Evolutionary conservation across 1,140 invertebrate species (phyloP), one percentile per base, ranked within the genome.

Genomic region (Drosophila sp.): DNA sequence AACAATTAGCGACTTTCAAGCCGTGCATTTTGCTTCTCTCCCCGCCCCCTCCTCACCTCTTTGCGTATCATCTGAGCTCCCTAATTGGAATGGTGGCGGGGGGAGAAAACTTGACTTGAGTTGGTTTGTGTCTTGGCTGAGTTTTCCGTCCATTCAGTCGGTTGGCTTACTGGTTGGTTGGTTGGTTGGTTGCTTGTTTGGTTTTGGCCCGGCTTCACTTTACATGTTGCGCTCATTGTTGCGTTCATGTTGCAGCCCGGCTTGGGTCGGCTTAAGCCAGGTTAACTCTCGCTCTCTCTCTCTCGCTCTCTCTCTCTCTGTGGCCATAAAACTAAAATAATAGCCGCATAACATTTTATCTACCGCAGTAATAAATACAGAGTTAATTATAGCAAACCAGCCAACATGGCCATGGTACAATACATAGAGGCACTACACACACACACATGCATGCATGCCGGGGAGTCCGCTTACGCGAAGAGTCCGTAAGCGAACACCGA

Each of bases 331-430:
- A 86, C 85, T 89, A 89, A 89, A 89, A 89, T 89, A 89, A 89
- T 89, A 84, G 84, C 84, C 73, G 84, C 84, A 89, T 89, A 84
- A 83, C 84, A 89, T 89, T 89, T 89, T 89, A 89, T 89, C 84
- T 89, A 89, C 84, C 84, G 84, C 84, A 89, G 84, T 89, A 89
- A 89, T 89, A 89, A 89, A 89, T 89, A 89, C 84, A 72, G 74
- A 89, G 80, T 89, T 89, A 89, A 89, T 89, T 89, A 89, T 89
- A 89, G 84, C 82, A 66, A 66, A 55, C 60, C 60, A 70, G 35
- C 72, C 47, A 56, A 30, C 23, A 17, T 17, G 17, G 17, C 17
- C 17, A 17, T 17, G 17, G 17, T 17, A 17, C 17, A 17, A 17
- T 17, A 17, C 17, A 17, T 17, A 17, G 17, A 17, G 17, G 17